phyloP scores from a whole-genome alignment of 2,888 invertebrate genomes.

The Plutella xylostella region DNA sequence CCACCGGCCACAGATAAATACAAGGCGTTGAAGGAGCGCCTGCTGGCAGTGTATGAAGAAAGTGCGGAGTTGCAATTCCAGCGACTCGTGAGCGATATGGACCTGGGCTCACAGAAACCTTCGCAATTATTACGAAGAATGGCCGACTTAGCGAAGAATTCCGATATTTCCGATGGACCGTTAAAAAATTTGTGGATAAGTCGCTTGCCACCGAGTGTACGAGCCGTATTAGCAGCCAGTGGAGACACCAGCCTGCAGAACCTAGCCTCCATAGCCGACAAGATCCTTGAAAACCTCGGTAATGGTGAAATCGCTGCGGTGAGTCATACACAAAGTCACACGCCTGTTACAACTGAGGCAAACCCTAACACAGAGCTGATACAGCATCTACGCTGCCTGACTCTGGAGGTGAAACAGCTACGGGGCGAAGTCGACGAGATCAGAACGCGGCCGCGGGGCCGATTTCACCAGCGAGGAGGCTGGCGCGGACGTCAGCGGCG shows the following conservation, averaged over 20 bases:
- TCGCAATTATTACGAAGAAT: slow-evolving; percentile 9
- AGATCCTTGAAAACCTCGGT: slow-evolving; percentile 4
- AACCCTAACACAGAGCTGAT: neutral
- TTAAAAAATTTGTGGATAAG: slow-evolving; percentile 6
- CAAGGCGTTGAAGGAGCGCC: slow-evolving; percentile 1
- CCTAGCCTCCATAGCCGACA: slow-evolving; percentile 8
- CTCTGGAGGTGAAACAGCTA: neutral
- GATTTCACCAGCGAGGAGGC: neutral
- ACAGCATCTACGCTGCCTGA: too few species aligned
- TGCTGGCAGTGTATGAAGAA: slow-evolving; percentile 7
- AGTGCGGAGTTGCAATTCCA: slow-evolving; percentile 7
- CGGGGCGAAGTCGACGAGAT: neutral
- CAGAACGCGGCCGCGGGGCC: neutral
- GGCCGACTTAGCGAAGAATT: slow-evolving; percentile 5
- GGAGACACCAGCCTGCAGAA: neutral
- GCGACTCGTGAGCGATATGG: slow-evolving; percentile 8
- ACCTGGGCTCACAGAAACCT: slow-evolving; percentile 9
- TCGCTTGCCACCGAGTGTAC: slow-evolving; percentile 5
- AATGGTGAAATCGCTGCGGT: neutral
- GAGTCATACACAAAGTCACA: neutral
- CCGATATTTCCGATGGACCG: neutral
- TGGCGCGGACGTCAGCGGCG: neutral
- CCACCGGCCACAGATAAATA: slow-evolving; percentile 5
- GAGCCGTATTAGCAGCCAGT: slow-evolving; percentile 6
- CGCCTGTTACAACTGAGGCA: neutral